Evolutionary conservation across 2,113 vertebrate species (phyloP).

Genomic region (Trichomycterus rosablanca): DNA sequence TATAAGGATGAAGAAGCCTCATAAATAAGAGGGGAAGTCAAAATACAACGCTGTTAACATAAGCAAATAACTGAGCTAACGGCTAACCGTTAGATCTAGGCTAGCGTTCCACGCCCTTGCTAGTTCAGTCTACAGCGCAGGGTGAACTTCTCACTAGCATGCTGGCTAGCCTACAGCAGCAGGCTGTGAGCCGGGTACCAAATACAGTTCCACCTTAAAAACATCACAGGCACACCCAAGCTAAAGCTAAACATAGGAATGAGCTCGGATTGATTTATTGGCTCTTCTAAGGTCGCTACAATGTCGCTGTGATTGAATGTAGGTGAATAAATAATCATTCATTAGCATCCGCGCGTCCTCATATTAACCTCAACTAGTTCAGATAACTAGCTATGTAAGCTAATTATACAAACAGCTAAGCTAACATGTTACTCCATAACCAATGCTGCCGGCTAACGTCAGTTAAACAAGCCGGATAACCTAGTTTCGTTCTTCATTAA

Average conservation of each 20-base stretch:
- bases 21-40: too few relatives aligned
- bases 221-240: constrained; percentile 29
- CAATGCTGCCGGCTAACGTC: too few relatives aligned
- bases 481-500: not conserved
- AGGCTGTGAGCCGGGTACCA: constrained; percentile 20
- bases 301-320: not conserved
- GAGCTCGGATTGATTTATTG: too few relatives aligned
- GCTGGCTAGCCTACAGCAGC: constrained; percentile 1
- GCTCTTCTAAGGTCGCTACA: not conserved
- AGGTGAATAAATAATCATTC: not conserved
- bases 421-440: not conserved
- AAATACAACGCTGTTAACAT: too few relatives aligned
- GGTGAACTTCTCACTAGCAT: constrained; percentile 4
- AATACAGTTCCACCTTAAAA: constrained; percentile 18
- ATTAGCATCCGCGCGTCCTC: not conserved
- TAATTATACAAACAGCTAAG: not conserved
- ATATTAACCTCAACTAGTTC: too few relatives aligned
- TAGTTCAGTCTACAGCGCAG: too few relatives aligned
- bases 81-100: not conserved
- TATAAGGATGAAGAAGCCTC: too few relatives aligned
- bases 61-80: not conserved
- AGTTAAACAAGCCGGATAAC: not conserved
- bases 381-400: not conserved
- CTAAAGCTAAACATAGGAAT: not conserved
- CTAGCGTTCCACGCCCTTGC: constrained; percentile 26